Evolutionary conservation across 2,797 vertebrate species (phyloP).

Genomic region (Gallinago stenura): DNA sequence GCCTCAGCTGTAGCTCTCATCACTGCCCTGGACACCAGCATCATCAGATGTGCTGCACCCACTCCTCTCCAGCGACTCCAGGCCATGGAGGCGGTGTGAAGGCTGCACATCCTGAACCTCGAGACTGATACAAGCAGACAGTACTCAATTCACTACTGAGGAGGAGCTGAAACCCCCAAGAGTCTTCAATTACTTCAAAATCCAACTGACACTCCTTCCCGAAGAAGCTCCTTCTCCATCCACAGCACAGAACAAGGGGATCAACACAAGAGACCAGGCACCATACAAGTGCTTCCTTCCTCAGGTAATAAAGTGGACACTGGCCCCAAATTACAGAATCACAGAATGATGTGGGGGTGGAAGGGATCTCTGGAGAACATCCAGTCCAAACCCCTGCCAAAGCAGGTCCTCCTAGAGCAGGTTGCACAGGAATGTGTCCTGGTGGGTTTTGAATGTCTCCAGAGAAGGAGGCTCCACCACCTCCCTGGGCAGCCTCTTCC

Average conservation of each 20-base stretch:
- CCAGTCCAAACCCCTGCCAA: no score
- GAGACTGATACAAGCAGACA: background rate
- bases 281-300: background rate
- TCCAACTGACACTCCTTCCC: background rate
- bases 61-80: no score
- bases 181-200: background rate
- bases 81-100: background rate
- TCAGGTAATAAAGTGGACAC: background rate
- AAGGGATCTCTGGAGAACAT: no score
- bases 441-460: no score
- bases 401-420: no score
- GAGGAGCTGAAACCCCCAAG: background rate
- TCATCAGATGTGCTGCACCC: rapidly evolving
- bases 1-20: background rate
- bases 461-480: no score
- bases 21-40: background rate
- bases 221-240: background rate
- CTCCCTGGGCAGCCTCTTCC: no score
- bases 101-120: background rate
- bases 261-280: background rate
- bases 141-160: rapidly evolving
- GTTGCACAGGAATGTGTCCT: no score
- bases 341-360: no score
- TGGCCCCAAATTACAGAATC: background rate
- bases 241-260: background rate